Evolutionary conservation across 2,888 invertebrate genomes (phyloP), one percentile per base, ranked within the genome.

Genomic region (Hartigia nigra): DNA sequence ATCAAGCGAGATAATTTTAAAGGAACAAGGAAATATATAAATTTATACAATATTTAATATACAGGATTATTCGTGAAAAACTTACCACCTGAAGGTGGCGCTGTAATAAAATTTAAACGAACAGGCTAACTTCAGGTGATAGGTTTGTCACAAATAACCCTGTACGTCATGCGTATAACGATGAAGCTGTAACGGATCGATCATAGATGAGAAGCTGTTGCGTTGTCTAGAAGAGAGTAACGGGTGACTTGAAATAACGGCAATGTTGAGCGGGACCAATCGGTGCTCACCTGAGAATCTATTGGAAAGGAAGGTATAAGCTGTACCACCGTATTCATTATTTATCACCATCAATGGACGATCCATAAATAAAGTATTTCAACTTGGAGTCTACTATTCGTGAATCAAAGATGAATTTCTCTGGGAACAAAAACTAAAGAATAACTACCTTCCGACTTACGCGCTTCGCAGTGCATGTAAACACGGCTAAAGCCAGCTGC

Each of bases 401-500:
- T 9, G 5, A 23, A 55, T 9, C 55, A 23, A 55, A 55, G 55
- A 55, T 55, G 55, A 23, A 55, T 55, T 55, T 23, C 55, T 9
- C 0, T 55, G 55, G 23, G 55, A 55, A 55, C 55, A 55, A 23
- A 23, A 23, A 55, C 2, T 2, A 55, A 36, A n/a, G 55, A 77
- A 77, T 74, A 78, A 83, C 85, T 79, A 83, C 81, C 82, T 81
- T 80, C 78, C 76, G 78, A 80, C 81, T 88, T 85, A 85, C 78
- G 81, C 86, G 88, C 85, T 87, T 84, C 81, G 84, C 77, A 81
- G 87, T 79, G 81, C 84, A 86, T 87, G 84, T 86, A 88, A 88
- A 87, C 81, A 83, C 82, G 84, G 83, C 80, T 87, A 86, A 88
- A 82, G 85, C 82, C 74, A 79, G 79, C 86, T 86, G 82, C 84